Evolutionary conservation across 2,113 vertebrate genomes (phyloP), one percentile per base, ranked within the genome.

Genomic region (Phrynosoma blainvillii): DNA sequence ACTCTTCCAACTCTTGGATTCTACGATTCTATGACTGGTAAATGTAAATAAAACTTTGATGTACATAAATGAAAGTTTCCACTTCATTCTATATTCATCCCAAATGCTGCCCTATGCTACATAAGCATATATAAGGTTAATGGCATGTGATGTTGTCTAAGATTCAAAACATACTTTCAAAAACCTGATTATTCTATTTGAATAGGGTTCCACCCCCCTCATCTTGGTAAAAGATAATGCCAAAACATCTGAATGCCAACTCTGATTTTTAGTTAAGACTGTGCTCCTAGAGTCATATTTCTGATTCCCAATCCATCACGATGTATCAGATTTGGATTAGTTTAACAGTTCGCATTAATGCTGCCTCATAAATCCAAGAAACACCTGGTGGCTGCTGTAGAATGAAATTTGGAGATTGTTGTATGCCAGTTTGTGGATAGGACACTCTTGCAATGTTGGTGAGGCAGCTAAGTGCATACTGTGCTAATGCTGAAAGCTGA

Each of bases 121-220:
- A 73, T 84, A 86, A 74, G 85, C 84, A 79, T 85, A 85, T 66
- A 82, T 83, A 79, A 32, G 18, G 74, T 89, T 93, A 93, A 86
- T 87, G 81, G 68, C 77, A 70, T 71, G 80, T 87, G 71, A 78
- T 52, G 91, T 79, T 54, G 84, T 68, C 62, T 68, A 90, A 90
- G 88, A 93, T 83, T 76, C 87, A 87, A 91, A 90, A 92, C 87
- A 90, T 89, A 36, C 42, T 94, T 89, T 93, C 94, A 71, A 82
- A 89, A 85, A 79, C 76, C 66, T 87, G 32, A 86, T 36, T 36
- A 36, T 36, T 36, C 36, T 36, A 36, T 90, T 94, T 81, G 89
- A 90, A 89, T 90, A 12, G 75, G 25, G 66, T 84, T 79, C 36
- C 36, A 36, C 36, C 36, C 95, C 2, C 88, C 89, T 40, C 92